Conservation (phyloP, 1,140 invertebrate genomes). For the Forficula auricularia region DNA sequence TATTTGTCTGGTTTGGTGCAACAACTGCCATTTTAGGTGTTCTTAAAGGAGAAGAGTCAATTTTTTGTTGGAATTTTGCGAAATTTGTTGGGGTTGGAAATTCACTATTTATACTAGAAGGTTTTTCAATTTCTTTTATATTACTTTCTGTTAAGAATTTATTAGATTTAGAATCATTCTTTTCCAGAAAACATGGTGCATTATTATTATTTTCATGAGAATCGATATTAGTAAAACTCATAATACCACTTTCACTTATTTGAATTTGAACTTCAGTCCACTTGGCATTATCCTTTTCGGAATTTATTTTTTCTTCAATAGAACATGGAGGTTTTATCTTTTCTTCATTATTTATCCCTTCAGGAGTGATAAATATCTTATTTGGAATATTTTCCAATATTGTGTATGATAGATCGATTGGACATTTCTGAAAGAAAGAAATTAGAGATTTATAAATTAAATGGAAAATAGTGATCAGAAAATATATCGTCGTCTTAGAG, state of each 20-base stretch:
- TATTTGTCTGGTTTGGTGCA: slow-evolving; percentile 4
- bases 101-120: too few relatives aligned
- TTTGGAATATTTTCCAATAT: slow-evolving; percentile 16
- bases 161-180: too few relatives aligned
- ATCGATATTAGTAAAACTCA: slow-evolving; percentile 38
- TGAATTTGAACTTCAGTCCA: slow-evolving; percentile 50
- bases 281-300: slow-evolving; percentile 17
- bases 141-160: too few relatives aligned
- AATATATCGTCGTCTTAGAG: too few relatives aligned
- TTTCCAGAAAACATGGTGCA: too few relatives aligned
- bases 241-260: slow-evolving; percentile 49
- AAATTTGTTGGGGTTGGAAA: too few relatives aligned
- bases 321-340: too few relatives aligned
- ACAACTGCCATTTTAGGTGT: slow-evolving; percentile 8
- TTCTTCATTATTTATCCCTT: slow-evolving; percentile 1
- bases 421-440: background rate
- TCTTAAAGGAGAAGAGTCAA: background rate
- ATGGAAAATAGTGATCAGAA: too few relatives aligned
- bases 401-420: background rate
- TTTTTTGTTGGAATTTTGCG: too few relatives aligned
- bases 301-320: slow-evolving; percentile 6
- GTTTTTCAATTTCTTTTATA: too few relatives aligned
- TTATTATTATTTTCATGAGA: too few relatives aligned
- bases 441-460: slow-evolving; percentile 3
- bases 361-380: slow-evolving; percentile 10